A percentile compares a stretch with the other conserved stretches of the same genome.
Conservation (phyloP, 2,113 vertebrate genomes). For the Leucoraja erinaceus region DNA sequence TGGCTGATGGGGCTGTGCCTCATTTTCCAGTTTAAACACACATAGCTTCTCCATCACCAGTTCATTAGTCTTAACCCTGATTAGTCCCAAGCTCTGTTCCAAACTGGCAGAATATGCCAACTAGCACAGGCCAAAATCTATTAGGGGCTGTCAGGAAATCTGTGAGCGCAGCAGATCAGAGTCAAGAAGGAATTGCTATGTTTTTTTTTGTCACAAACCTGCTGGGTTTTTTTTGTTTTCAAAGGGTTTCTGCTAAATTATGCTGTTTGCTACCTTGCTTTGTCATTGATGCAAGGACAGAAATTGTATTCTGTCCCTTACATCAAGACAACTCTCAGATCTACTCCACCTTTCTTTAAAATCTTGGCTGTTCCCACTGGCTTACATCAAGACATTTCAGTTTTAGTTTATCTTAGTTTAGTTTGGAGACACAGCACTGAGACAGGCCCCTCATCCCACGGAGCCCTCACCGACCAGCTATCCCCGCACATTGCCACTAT, state of each 20-base stretch:
- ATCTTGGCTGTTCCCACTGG: neutral
- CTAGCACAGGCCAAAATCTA: neutral
- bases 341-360: no score
- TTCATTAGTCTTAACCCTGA: slow-evolving; percentile 24
- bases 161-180: neutral
- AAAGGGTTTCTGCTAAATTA: neutral
- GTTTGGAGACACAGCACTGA: no score
- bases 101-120: neutral
- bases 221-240: neutral
- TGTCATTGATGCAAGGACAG: neutral
- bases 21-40: neutral
- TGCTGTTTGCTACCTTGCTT: neutral
- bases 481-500: no score
- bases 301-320: no score
- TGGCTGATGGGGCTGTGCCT: neutral
- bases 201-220: neutral
- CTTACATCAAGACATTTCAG: neutral
- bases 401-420: no score
- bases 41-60: neutral
- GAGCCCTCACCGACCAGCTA: no score
- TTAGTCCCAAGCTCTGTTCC: neutral
- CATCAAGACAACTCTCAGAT: no score
- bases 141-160: neutral
- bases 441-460: no score
- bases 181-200: neutral